Evolutionary conservation across 2,797 vertebrate genomes (phyloP).

Genomic region (Anabacerthia variegaticeps): DNA sequence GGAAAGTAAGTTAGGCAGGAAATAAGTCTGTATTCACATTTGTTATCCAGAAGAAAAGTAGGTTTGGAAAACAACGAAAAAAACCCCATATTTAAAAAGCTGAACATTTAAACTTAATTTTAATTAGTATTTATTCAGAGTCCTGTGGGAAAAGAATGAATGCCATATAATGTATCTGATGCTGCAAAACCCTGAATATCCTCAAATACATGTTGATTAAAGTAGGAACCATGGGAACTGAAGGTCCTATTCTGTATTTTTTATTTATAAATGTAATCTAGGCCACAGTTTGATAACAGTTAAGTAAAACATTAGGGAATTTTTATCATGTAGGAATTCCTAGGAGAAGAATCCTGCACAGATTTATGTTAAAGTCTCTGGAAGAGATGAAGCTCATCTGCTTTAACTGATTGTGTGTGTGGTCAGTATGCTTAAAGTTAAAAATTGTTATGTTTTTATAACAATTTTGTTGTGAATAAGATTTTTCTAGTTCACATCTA

Average conservation of each 20-base stretch:
- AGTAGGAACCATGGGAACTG: slow-evolving; percentile 13
- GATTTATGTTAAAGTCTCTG: background rate
- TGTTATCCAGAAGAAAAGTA: slow-evolving; percentile 39
- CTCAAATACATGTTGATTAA: background rate
- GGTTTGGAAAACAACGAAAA: background rate
- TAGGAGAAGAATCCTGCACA: background rate
- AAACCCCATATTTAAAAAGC: background rate
- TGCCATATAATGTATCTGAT: background rate
- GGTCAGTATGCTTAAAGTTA: background rate
- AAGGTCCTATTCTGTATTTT: background rate
- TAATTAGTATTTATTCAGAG: slow-evolving; percentile 50
- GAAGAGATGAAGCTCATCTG: background rate
- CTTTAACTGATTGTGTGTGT: background rate
- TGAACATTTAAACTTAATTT: slow-evolving; percentile 18
- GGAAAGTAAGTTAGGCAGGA: slow-evolving; percentile 60
- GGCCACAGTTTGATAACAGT: background rate
- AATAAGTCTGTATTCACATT: slow-evolving; percentile 47
- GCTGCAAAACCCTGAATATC: background rate
- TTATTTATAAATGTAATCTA: background rate
- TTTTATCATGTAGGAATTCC: background rate
- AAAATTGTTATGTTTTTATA: background rate
- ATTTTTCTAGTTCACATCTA: background rate
- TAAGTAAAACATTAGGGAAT: background rate
- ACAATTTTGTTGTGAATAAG: background rate
- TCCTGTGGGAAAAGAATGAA: slow-evolving; percentile 2